Conservation (phyloP, 2,113 vertebrate genomes). For the Xenotilapia leptura region DNA sequence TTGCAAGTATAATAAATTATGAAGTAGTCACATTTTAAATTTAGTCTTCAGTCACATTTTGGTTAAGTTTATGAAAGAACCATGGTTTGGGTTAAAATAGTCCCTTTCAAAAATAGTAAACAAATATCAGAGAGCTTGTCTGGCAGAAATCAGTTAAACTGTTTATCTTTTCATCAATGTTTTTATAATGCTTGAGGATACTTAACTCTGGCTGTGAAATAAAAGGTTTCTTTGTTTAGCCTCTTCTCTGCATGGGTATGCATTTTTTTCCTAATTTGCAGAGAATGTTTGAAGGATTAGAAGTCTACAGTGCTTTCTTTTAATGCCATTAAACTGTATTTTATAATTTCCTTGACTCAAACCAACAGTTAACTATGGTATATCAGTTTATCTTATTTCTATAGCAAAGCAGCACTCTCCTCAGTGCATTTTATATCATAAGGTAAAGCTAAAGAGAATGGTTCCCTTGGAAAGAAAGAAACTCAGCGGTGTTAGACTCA, state of each 20-base stretch:
- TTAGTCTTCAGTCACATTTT: not conserved
- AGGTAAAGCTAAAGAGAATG: not conserved
- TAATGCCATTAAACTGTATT: not conserved
- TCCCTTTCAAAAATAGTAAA: not conserved
- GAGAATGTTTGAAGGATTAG: not conserved
- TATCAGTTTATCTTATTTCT: not conserved
- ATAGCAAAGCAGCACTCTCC: not conserved
- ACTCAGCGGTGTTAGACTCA: not conserved
- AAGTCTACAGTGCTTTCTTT: not conserved
- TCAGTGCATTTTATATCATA: not conserved
- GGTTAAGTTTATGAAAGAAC: not conserved
- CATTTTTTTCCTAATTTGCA: not conserved
- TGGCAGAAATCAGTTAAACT: not conserved
- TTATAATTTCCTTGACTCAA: not conserved
- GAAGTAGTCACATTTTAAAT: not conserved
- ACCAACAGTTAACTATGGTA: not conserved
- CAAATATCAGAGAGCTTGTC: not conserved
- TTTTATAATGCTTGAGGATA: not conserved
- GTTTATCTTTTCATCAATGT: not conserved
- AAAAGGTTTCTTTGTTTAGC: not conserved
- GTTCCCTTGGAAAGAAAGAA: not conserved
- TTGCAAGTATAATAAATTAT: not conserved
- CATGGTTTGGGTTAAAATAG: not conserved
- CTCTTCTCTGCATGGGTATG: not conserved
- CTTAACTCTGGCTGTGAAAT: not conserved